A percentile compares a stretch with the other conserved stretches of the same genome.
Conservation (phyloP, 2,113 vertebrate genomes). For the Brevimyrus niger region DNA sequence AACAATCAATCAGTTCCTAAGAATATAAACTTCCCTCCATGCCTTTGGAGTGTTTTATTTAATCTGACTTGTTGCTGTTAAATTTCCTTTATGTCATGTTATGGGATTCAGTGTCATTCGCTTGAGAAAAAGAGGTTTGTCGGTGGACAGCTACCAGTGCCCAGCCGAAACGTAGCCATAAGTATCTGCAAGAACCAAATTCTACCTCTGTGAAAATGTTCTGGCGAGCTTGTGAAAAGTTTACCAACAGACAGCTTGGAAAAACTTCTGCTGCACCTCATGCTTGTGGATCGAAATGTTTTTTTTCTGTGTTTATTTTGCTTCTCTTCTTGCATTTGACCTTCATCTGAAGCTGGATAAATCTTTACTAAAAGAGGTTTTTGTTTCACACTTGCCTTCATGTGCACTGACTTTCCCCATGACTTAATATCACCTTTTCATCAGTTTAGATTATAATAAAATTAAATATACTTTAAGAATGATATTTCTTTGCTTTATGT, state of each 20-base stretch:
- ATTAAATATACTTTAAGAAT: neutral
- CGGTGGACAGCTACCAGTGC: neutral
- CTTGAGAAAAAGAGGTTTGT: neutral
- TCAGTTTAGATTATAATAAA: neutral
- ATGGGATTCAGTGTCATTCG: neutral
- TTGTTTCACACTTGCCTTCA: neutral
- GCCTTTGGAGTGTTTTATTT: neutral
- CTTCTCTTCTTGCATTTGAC: neutral
- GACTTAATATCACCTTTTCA: neutral
- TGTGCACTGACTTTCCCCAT: neutral
- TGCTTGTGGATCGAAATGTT: neutral
- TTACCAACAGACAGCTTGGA: neutral
- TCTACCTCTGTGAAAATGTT: conserved; percentile 7
- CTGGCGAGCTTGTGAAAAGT: neutral
- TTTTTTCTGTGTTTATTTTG: neutral
- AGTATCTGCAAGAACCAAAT: neutral
- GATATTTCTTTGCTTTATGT: neutral
- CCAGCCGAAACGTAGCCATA: neutral
- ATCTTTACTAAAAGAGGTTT: neutral
- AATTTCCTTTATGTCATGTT: neutral
- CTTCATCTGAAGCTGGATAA: neutral
- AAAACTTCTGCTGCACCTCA: conserved; percentile 3
- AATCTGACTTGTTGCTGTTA: neutral
- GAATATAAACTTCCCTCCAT: neutral
- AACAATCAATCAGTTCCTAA: neutral